Evolutionary conservation across 2,888 invertebrate genomes (phyloP), one percentile per base, ranked within the genome.

Genomic region (Drosophila anomalata): DNA sequence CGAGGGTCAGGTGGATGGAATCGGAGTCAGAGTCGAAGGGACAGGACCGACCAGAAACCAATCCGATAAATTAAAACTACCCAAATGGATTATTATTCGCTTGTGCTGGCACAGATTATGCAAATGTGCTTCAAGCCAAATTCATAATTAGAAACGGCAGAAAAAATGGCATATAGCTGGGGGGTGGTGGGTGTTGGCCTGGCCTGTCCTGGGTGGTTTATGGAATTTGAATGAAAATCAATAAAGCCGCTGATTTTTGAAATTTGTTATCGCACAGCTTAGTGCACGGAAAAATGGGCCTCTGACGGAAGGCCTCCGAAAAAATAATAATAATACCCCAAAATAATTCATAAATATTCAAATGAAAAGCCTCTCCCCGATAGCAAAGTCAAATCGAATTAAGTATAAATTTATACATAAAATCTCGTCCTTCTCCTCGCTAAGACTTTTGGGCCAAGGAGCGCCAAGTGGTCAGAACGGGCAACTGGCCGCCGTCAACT

Each of bases 321-420:
- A 56, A 47, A 56, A 39, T 24, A 24, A 29, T 39, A 26, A 41
- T 33, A 36, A 33, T 41, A 17, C 2, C 50, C 29, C 24, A 17
- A 72, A 69, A 53, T 65, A 72, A 81, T 75, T 76, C 83, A 82
- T 85, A 82, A 82, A 87, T 82, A 82, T 82, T 87, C 79, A 82
- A 85, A 87, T 87, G 79, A 73, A 79, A 82, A 77, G 58, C 86
- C 77, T 75, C 83, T 61, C 53, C 50, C 73, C 56, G 58, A 68
- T 53, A 48, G 26, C 68, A 51, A 75, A 75, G 80, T 74, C 77
- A 82, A 85, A 85, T 85, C 83, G 86, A 87, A 85, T 87, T 87
- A 82, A 76, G 77, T 74, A 85, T 73, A 82, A 60, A 82, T 76
- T 67, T 87, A 73, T 81, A 73, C 70, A 79, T 71, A 73, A 52